Conservation (phyloP, 2,888 invertebrate genomes). For the Dicyrtoma fusca region DNA sequence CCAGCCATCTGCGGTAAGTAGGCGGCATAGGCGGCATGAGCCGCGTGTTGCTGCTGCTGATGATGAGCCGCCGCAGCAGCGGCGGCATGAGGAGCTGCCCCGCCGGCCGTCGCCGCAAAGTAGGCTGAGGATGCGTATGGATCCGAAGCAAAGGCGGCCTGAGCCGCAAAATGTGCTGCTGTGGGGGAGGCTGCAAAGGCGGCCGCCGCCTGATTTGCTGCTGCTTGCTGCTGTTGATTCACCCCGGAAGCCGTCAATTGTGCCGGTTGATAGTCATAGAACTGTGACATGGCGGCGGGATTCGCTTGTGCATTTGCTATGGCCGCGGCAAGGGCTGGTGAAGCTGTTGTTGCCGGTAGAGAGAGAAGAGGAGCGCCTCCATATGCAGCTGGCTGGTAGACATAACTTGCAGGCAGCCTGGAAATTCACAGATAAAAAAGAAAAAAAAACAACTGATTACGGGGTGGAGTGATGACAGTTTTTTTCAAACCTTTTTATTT, state of each 20-base stretch:
- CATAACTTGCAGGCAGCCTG: conserved; percentile 40
- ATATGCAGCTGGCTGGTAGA: conserved; percentile 60
- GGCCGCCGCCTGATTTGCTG: conserved; percentile 26
- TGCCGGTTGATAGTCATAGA: conserved; percentile 41
- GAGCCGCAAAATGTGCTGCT: conserved; percentile 45
- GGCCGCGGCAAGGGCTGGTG: conserved; percentile 51
- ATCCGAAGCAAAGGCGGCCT: conserved; percentile 48
- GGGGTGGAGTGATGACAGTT: too few relatives aligned
- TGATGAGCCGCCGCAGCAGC: conserved; percentile 17
- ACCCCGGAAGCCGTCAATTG: background rate
- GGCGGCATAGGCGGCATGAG: conserved; percentile 40
- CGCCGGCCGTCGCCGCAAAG: background rate
- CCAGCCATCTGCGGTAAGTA: conserved; percentile 40
- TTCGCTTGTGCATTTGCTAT: conserved; percentile 32
- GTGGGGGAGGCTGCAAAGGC: conserved; percentile 33
- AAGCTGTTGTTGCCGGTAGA: conserved; percentile 44
- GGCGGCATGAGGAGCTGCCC: conserved; percentile 21
- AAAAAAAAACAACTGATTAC: too few relatives aligned
- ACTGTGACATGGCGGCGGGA: conserved; percentile 26
- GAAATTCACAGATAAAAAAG: conserved; percentile 13
- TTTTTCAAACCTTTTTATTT: background rate
- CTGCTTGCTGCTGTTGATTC: conserved; percentile 22
- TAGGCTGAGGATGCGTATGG: conserved; percentile 41
- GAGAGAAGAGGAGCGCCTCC: conserved; percentile 68
- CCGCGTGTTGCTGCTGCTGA: conserved; percentile 19